A percentile compares a stretch with the other conserved stretches of the same genome.
phyloP scores from a whole-genome alignment of 1,140 invertebrate genomes.

The Magallana gigas region DNA sequence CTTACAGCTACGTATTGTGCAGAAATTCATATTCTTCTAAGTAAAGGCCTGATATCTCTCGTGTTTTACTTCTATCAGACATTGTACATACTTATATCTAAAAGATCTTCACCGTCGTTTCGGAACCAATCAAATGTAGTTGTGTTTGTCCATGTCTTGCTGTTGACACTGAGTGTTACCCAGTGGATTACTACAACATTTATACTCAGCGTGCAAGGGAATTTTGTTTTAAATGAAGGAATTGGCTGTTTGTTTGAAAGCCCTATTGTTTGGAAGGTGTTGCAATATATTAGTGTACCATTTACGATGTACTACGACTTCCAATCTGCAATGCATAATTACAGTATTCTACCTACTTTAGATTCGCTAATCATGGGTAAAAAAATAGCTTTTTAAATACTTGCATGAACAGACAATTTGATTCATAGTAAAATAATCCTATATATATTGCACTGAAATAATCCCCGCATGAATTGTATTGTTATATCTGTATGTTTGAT shows the following conservation, averaged over 20 bases:
- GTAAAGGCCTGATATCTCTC: neutral
- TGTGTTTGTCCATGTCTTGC: neutral
- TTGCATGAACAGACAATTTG: no score
- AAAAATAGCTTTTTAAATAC: no score
- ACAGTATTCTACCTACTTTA: neutral
- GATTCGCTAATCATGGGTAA: no score
- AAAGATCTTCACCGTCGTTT: neutral
- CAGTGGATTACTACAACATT: neutral
- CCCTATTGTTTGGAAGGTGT: neutral
- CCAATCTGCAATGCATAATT: conserved; percentile 10
- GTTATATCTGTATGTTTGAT: no score
- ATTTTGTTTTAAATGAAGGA: conserved; percentile 10
- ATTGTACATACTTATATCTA: neutral
- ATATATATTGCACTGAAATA: no score
- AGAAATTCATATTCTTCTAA: neutral
- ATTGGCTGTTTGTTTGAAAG: neutral
- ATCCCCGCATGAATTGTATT: no score
- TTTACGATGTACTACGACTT: conserved; percentile 11
- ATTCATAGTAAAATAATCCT: no score
- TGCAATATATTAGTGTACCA: conserved; percentile 1
- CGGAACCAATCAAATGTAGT: neutral
- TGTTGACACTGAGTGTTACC: neutral
- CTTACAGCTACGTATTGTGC: neutral
- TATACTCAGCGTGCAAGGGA: conserved; percentile 1
- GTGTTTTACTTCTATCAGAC: conserved; percentile 8